Percentiles rank a stretch among this genome's conserved stretches.
These are phyloP conservation scores for Micromussa lordhowensis DNA, from an alignment of 92 coral and sea anemone genomes.

Conservation along the genomic window DNA sequence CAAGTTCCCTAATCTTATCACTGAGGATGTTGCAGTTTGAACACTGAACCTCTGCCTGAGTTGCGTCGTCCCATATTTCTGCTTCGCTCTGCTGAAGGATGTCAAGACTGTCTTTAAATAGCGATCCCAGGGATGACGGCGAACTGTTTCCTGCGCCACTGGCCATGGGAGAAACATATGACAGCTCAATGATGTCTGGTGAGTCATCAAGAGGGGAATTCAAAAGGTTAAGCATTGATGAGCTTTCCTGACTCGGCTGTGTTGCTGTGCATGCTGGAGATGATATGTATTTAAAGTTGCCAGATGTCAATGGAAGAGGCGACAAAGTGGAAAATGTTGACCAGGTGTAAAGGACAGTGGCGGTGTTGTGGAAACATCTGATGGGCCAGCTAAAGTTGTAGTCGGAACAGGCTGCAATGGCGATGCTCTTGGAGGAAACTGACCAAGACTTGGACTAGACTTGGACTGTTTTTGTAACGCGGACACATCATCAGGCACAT, in stretches of 20 bases:
- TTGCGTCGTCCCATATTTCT: not conserved
- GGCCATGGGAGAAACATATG: not conserved
- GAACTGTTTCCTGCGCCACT: not conserved
- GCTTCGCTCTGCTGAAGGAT: conserved; percentile 19
- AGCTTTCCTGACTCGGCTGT: not conserved
- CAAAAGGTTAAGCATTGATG: not conserved
- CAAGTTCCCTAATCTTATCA: conserved; percentile 8
- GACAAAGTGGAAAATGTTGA: not conserved
- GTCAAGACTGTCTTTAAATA: conserved; percentile 8
- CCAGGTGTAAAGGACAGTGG: not conserved
- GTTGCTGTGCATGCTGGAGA: not conserved
- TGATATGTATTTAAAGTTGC: not conserved
- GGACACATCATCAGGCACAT: too few species aligned
- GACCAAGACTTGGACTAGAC: not conserved
- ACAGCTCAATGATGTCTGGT: not conserved
- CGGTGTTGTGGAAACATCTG: not conserved
- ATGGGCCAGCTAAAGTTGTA: not conserved
- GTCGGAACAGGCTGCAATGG: not conserved
- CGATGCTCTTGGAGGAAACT: not conserved
- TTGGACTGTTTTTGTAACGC: too few species aligned
- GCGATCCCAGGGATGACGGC: not conserved
- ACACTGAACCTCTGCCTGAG: conserved; percentile 6
- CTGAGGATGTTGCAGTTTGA: conserved; percentile 5
- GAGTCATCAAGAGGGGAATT: not conserved
- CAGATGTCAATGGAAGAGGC: not conserved